These are phyloP conservation scores for Pao palembangensis DNA, from an alignment of 2,113 vertebrate species.

Conservation along the genomic window DNA sequence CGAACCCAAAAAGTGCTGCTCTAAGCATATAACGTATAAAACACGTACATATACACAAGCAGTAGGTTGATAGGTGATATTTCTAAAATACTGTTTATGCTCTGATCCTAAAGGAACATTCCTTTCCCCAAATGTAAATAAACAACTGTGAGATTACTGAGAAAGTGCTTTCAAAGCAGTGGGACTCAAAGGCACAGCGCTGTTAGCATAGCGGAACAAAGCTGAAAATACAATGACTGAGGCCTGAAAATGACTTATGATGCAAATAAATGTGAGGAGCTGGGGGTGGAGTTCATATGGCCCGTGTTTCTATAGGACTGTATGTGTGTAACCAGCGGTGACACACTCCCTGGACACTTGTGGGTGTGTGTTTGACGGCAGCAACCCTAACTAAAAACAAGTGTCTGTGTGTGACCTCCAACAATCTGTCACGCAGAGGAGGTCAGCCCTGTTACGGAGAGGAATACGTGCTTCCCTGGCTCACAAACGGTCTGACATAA, in stretches of 20 bases:
- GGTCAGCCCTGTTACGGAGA: too few relatives aligned
- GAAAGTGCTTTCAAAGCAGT: neutral
- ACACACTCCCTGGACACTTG: slow-evolving; percentile 46
- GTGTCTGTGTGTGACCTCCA: slow-evolving; percentile 38
- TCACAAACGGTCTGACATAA: neutral
- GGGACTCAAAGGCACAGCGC: neutral
- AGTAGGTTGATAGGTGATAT: too few relatives aligned
- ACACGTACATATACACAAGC: too few relatives aligned
- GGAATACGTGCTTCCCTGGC: too few relatives aligned
- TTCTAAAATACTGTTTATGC: too few relatives aligned
- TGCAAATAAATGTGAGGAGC: slow-evolving; percentile 3
- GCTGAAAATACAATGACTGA: neutral
- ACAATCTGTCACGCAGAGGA: too few relatives aligned
- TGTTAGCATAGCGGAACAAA: neutral
- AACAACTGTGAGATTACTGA: too few relatives aligned
- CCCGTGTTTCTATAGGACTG: neutral
- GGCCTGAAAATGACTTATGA: neutral
- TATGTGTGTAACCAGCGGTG: slow-evolving; percentile 3
- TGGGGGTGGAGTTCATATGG: slow-evolving; percentile 1
- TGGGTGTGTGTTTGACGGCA: slow-evolving; percentile 43
- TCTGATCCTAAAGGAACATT: too few relatives aligned
- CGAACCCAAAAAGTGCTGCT: neutral
- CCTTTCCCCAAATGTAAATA: too few relatives aligned
- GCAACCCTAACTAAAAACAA: slow-evolving; percentile 54
- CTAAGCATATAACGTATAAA: too few relatives aligned